Evolutionary conservation across 2,888 invertebrate species (phyloP).

Genomic region (Ophonus ardosiacus): DNA sequence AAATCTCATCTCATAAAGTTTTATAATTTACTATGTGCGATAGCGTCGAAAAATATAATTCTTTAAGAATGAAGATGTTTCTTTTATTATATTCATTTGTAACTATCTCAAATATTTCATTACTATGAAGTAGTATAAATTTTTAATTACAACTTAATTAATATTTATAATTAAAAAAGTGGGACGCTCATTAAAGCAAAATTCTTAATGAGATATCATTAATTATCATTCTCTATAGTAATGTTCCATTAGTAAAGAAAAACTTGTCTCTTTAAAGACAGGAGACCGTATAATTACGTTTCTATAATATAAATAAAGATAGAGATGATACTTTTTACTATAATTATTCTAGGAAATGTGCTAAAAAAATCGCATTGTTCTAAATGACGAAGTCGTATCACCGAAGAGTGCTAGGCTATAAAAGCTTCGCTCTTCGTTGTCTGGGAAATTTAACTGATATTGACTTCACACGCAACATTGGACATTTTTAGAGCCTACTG

Average conservation of each 20-base stretch:
- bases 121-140: conserved; percentile 24
- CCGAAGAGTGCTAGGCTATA: background rate
- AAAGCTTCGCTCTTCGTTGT: background rate
- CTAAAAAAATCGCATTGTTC: conserved; percentile 27
- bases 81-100: background rate
- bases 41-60: background rate
- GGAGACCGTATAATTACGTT: background rate
- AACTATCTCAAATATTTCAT: conserved; percentile 29
- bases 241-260: conserved; percentile 14
- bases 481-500: conserved; percentile 8
- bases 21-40: background rate
- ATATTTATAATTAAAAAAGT: conserved; percentile 56
- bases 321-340: conserved; percentile 20
- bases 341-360: conserved; percentile 30
- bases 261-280: conserved; percentile 12
- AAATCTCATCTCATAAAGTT: background rate
- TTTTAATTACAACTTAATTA: conserved; percentile 53
- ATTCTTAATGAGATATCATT: conserved; percentile 23
- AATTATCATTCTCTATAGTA: conserved; percentile 31
- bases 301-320: conserved; percentile 26
- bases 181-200: conserved; percentile 42
- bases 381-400: background rate
- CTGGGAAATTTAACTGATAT: conserved; percentile 37
- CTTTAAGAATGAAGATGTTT: conserved; percentile 8
- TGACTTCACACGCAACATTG: conserved; percentile 23